Conservation (phyloP, 2,113 vertebrate species). For the Notiomystis cincta region DNA sequence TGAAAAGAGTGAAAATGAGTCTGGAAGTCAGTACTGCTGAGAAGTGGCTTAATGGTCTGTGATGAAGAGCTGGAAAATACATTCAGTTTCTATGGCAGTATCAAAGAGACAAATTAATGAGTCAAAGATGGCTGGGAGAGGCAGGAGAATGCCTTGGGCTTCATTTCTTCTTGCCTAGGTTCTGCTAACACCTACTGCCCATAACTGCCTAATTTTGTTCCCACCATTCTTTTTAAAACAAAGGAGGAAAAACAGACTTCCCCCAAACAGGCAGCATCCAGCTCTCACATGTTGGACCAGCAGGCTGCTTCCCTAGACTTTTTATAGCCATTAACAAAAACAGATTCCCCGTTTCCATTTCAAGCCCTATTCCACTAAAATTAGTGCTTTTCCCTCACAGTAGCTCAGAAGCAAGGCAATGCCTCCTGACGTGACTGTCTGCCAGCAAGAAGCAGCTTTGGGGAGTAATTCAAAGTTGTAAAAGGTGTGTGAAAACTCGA, state of each 20-base stretch:
- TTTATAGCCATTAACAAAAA: background rate
- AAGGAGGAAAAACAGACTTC: background rate
- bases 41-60: background rate
- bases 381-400: background rate
- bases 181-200: background rate
- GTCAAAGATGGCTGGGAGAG: background rate
- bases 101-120: background rate
- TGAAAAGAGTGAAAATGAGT: background rate
- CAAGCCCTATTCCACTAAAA: background rate
- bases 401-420: background rate
- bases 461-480: background rate
- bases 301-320: background rate
- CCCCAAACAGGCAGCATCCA: background rate
- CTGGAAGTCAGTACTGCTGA: background rate
- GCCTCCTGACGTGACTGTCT: accelerated
- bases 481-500: background rate
- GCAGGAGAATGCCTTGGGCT: background rate
- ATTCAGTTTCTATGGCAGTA: background rate
- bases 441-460: background rate
- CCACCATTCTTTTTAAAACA: background rate
- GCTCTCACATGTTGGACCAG: background rate
- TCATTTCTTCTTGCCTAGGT: background rate
- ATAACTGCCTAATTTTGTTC: background rate
- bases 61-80: background rate
- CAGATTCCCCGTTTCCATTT: background rate